phyloP scores from a whole-genome alignment of 2,888 invertebrate species.

The Tillus elongatus region DNA sequence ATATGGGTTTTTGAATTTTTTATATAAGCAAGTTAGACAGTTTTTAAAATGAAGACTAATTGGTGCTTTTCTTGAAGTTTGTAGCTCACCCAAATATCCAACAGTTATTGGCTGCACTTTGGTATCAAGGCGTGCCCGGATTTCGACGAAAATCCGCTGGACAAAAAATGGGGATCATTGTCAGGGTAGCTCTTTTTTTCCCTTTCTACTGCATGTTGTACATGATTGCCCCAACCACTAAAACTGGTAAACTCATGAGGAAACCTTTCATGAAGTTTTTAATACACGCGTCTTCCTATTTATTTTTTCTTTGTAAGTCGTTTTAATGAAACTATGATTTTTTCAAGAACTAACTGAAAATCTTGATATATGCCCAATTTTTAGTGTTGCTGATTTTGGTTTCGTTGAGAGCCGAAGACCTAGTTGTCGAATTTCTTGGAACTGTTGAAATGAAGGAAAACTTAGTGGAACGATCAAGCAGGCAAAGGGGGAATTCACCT shows the following conservation, averaged over 20 bases:
- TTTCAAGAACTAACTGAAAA: too few species aligned
- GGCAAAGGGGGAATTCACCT: constrained; percentile 78
- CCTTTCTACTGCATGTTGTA: constrained; percentile 81
- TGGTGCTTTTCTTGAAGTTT: too few species aligned
- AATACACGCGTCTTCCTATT: constrained; percentile 86
- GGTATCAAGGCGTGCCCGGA: constrained; percentile 93
- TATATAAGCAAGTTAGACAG: too few species aligned
- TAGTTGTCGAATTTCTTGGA: constrained; percentile 63
- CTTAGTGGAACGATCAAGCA: constrained; percentile 53
- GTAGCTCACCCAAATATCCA: constrained; percentile 94
- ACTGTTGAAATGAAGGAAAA: constrained; percentile 57
- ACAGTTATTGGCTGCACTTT: constrained; percentile 80
- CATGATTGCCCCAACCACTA: constrained; percentile 74
- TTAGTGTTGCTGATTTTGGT: constrained; percentile 85
- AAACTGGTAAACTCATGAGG: constrained; percentile 72
- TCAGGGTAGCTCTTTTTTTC: constrained; percentile 71
- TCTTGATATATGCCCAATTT: constrained; percentile 18
- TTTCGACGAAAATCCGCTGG: constrained; percentile 73
- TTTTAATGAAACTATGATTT: constrained; percentile 26
- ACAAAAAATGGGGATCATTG: constrained; percentile 58
- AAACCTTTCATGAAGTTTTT: constrained; percentile 97
- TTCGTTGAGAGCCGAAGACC: constrained; percentile 79
- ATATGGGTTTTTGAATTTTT: too few species aligned
- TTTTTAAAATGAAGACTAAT: too few species aligned
- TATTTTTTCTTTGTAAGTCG: constrained; percentile 89